Evolutionary conservation across 2,113 vertebrate species (phyloP).

Genomic region (Pseudorasbora parva): DNA sequence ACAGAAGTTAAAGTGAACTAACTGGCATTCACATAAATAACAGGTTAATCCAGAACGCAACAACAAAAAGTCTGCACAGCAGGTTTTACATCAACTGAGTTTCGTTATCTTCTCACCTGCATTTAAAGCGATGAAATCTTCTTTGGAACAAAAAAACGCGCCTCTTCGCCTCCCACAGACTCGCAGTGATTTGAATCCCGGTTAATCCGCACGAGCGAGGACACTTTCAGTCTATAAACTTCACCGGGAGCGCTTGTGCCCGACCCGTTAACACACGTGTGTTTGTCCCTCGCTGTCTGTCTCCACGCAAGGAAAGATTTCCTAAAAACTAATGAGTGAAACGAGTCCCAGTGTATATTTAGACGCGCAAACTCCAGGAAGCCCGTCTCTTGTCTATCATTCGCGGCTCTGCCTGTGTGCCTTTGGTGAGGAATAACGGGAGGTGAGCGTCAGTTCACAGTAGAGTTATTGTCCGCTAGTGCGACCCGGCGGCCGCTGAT

Average conservation of each 20-base stretch:
- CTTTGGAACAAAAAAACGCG: not conserved
- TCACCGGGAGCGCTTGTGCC: slow-evolving; percentile 10
- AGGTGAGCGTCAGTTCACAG: slow-evolving; percentile 21
- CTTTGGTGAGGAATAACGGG: slow-evolving; percentile 46
- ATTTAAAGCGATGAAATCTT: not conserved
- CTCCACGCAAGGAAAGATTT: not conserved
- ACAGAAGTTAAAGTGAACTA: not conserved
- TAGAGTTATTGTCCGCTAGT: slow-evolving; percentile 48
- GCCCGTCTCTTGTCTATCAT: not conserved
- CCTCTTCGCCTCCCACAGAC: not conserved
- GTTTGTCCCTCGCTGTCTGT: not conserved
- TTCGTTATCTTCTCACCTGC: not conserved
- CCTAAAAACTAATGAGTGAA: not conserved
- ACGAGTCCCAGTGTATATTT: not conserved
- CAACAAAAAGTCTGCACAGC: not conserved
- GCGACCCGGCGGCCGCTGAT: slow-evolving; percentile 44
- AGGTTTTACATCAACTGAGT: not conserved
- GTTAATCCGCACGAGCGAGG: slow-evolving; percentile 21
- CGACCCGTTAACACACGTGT: not conserved
- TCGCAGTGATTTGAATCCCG: slow-evolving; percentile 23
- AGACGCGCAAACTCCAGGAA: not conserved
- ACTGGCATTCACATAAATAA: not conserved
- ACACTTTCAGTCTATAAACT: slow-evolving; percentile 14
- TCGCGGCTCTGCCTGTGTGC: not conserved
- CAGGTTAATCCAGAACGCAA: not conserved